These are phyloP conservation scores for Rhea americana DNA, from an alignment of 2,113 vertebrate species.

Conservation along the genomic window DNA sequence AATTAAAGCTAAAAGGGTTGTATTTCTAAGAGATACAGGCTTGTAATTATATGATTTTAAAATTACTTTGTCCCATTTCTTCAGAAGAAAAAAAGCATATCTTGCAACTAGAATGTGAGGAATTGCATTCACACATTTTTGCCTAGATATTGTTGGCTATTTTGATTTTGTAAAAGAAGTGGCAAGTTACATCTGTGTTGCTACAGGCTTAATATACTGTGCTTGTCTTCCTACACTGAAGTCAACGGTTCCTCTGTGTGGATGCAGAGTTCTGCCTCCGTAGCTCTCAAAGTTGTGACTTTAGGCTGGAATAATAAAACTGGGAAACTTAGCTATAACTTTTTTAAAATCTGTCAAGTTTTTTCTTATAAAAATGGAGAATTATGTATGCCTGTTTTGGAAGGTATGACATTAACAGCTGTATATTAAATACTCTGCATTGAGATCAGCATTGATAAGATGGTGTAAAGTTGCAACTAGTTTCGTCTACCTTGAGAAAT, in stretches of 20 bases:
- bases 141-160: background rate
- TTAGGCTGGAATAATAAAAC: background rate
- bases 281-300: background rate
- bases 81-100: background rate
- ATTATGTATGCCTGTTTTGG: background rate
- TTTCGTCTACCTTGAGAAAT: background rate
- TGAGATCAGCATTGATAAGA: background rate
- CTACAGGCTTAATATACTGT: background rate
- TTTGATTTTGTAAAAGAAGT: background rate
- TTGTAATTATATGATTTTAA: background rate
- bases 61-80: background rate
- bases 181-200: background rate
- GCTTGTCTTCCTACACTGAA: background rate
- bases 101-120: background rate
- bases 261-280: background rate
- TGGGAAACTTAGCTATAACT: background rate
- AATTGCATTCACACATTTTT: background rate
- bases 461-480: background rate
- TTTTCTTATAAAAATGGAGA: background rate
- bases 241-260: background rate
- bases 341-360: background rate
- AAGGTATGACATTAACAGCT: rapidly evolving
- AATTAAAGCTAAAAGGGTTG: background rate
- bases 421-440: background rate
- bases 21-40: background rate